phyloP scores from a whole-genome alignment of 1,140 invertebrate genomes.

The Drosophila sturtevanti region DNA sequence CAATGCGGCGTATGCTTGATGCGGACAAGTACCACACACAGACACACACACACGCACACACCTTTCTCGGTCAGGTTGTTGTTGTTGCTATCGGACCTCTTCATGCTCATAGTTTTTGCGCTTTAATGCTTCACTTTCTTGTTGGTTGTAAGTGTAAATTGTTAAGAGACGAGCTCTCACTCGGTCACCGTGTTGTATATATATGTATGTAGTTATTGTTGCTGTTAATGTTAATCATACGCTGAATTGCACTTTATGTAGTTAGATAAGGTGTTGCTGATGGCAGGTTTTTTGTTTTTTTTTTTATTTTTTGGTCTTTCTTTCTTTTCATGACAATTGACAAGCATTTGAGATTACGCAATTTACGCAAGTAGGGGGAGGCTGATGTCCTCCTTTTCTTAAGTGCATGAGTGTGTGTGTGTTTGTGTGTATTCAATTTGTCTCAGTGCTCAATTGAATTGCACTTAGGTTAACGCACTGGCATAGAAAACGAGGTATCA shows the following conservation, averaged over 20 bases:
- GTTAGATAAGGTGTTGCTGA: conserved; percentile 61
- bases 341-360: conserved; percentile 53
- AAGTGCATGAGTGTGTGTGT: not conserved
- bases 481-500: conserved; percentile 40
- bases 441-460: conserved; percentile 54
- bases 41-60: conserved; percentile 38
- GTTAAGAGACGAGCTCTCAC: conserved; percentile 58
- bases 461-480: conserved; percentile 46
- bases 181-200: conserved; percentile 30
- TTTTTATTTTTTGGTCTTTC: conserved; percentile 11
- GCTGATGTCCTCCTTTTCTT: conserved; percentile 47
- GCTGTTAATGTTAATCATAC: conserved; percentile 70
- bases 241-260: conserved; percentile 76
- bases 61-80: conserved; percentile 45
- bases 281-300: not conserved
- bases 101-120: conserved; percentile 57
- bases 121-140: conserved; percentile 54
- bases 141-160: conserved; percentile 62
- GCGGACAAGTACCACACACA: conserved; percentile 5
- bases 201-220: not conserved
- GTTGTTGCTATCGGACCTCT: conserved; percentile 34
- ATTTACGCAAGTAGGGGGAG: not conserved
- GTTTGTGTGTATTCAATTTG: conserved; percentile 31
- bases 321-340: conserved; percentile 53
- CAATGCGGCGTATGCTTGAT: conserved; percentile 64